Evolutionary conservation across 64 coral and sea anemone species (phyloP), one percentile per base, ranked within the genome.

Genomic region (Acropora yongei): DNA sequence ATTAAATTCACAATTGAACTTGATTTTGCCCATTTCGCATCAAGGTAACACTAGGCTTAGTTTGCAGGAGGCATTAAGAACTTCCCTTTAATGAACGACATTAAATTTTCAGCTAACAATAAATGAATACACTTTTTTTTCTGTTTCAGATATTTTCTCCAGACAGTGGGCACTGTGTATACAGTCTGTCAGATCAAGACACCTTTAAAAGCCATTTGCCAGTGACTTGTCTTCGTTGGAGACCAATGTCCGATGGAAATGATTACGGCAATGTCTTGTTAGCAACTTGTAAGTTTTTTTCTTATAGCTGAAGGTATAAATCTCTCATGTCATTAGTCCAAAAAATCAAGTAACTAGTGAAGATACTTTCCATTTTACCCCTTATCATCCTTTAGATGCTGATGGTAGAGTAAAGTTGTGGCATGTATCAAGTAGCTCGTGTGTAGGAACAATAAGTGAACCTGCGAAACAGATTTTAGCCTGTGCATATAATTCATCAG

Each of bases 141-240:
- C 76, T 39, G 2, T 74, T 84, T 71, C 74, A 97, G 95, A 77
- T 97, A n/a, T 94, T 94, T 91, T 90, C 92, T 16, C 76, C 95
- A 43, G 95, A 97, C 49, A 94, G 80, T 65, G 95, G 95, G 9
- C 89, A 93, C 44, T 94, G 92, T 78, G 60, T 97, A 57, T 97
- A 97, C 67, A 97, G 72, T 78, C 92, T 97, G 83, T 94, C 91
- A 1, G 95, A 97, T 60, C 95, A 97, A 78, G 95, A 97, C 8
- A 97, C 95, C 20, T 55, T 97, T 42, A 84, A 74, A 44, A 93
- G 84, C 46, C 92, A 91, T 88, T 86, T 99, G 42, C 97, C 97
- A 72, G 97, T 99, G 17, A 99, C 97, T 13, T 96, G 94, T 93
- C 90, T 99, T 60, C 91, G 97, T 46, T 99, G 97, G 97, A 99